A percentile compares a stretch with the other conserved stretches of the same genome.
These are phyloP conservation scores for Cygnus buccinator DNA, from an alignment of 2,113 vertebrate species.

Conservation along the genomic window DNA sequence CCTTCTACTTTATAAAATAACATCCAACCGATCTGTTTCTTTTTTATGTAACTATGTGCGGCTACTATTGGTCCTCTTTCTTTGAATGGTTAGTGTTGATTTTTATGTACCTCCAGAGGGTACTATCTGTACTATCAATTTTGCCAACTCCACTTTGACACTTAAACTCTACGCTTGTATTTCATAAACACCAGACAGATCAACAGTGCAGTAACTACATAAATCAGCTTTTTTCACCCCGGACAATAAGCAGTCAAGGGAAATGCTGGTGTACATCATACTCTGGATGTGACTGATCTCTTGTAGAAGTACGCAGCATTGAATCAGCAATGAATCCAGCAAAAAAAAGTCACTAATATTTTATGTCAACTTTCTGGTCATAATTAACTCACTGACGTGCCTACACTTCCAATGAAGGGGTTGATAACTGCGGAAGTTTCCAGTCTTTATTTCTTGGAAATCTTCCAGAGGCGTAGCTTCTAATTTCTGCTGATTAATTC, in stretches of 20 bases:
- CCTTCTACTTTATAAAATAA: background rate
- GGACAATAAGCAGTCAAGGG: background rate
- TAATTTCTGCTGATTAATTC: conserved; percentile 57
- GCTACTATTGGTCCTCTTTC: background rate
- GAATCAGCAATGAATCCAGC: background rate
- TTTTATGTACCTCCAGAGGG: background rate
- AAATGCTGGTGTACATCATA: background rate
- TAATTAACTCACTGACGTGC: background rate
- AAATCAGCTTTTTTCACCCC: background rate
- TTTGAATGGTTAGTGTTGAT: background rate
- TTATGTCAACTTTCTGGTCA: background rate
- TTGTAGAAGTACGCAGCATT: background rate
- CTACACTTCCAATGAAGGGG: background rate
- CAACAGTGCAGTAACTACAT: background rate
- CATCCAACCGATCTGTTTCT: background rate
- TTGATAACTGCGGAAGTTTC: background rate
- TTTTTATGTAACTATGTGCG: background rate
- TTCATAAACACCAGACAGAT: background rate
- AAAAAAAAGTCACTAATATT: background rate
- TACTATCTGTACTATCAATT: background rate
- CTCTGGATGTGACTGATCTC: background rate
- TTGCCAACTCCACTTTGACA: background rate
- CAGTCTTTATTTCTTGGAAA: conserved; percentile 17
- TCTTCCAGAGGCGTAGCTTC: conserved; percentile 15
- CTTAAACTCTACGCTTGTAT: background rate